Base-by-base conservation (phyloP, 2,113 vertebrate genomes). In the Atlantisia rogersi region DNA sequence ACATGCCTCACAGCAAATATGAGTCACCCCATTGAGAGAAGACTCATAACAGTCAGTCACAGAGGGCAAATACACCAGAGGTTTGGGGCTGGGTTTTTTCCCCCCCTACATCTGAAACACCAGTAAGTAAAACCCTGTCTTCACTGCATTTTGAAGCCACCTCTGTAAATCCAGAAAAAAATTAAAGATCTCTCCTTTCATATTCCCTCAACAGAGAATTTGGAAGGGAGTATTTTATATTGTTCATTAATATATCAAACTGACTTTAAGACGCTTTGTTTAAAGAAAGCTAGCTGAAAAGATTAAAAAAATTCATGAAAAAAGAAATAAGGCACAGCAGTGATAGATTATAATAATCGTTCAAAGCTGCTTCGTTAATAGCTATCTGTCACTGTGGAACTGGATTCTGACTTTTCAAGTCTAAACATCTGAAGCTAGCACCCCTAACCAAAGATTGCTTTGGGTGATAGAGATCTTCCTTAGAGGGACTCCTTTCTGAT, bases 1-100 rank as follows among this genome's bases (percentile, higher is more conserved):
- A 85, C 79, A 40, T 12, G 69, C 59, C 83, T 94, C 70, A 59
- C 37, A 94, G 86, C 77, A 87, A 95, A 64, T n/a, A 31, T 87
- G 91, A 97, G 53, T 95, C 93, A 94, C 9, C 62, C 32, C 86
- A 82, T 2, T 52, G 69, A 94, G 74, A 86, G 62, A 79, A 52
- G 58, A 71, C 59, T 97, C 21, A 0, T 10, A 85, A 60, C 65
- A 86, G 68, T 63, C 79, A 59, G 35, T 91, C 77, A 91, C 58
- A 40, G 26, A 12, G 77, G 71, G 64, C 39, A 8, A 84, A 63
- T 4, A 35, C 62, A 71, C 22, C 53, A 73, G 48, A 48, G 31
- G 16, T 8, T 64, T 48, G 20, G 48, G 48, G 48, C 21, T 48
- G 10, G 48, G 5, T 20, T 48, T 48, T 48, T 69, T 82, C 25